Evolutionary conservation across 1,140 invertebrate genomes (phyloP).

Genomic region (Caenorhabditis latens): DNA sequence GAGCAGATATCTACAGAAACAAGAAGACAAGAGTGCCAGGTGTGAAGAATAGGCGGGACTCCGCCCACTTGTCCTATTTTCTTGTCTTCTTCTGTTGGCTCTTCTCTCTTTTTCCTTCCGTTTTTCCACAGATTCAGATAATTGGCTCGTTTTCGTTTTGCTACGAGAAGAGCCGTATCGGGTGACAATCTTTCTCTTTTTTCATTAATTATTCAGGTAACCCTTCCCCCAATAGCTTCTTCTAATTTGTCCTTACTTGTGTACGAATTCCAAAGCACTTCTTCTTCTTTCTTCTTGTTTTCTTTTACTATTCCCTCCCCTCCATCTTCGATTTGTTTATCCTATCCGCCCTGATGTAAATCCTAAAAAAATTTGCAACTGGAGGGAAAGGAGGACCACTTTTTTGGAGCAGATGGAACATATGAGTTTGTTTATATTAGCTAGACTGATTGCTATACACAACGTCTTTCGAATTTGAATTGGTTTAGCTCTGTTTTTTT

Average conservation of each 20-base stretch:
- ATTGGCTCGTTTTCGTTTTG: slow-evolving; percentile 25
- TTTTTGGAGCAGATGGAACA: slow-evolving; percentile 7
- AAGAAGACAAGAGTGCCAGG: slow-evolving; percentile 1
- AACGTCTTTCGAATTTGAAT: neutral
- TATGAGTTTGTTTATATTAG: slow-evolving; percentile 50
- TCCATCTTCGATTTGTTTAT: slow-evolving; percentile 36
- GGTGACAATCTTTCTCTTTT: neutral
- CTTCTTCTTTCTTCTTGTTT: neutral
- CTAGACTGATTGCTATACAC: neutral
- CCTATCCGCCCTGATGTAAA: neutral
- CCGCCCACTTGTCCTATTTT: slow-evolving; percentile 52
- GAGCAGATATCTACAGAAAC: slow-evolving; percentile 25
- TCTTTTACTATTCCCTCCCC: neutral
- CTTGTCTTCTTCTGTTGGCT: neutral
- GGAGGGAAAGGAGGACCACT: neutral
- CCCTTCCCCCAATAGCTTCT: neutral
- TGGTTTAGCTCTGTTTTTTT: neutral
- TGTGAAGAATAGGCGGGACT: slow-evolving; percentile 10
- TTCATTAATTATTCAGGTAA: slow-evolving; percentile 41
- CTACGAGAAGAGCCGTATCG: neutral
- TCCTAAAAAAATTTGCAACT: neutral
- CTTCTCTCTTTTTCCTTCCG: slow-evolving; percentile 34
- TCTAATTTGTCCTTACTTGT: slow-evolving; percentile 50
- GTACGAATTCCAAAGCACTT: slow-evolving; percentile 37
- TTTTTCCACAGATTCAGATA: slow-evolving; percentile 32